Percentiles rank a stretch among this genome's conserved stretches.
These are phyloP conservation scores for Leptoteleia sp. DNA, from an alignment of 1,140 invertebrate genomes.

Conservation along the genomic window DNA sequence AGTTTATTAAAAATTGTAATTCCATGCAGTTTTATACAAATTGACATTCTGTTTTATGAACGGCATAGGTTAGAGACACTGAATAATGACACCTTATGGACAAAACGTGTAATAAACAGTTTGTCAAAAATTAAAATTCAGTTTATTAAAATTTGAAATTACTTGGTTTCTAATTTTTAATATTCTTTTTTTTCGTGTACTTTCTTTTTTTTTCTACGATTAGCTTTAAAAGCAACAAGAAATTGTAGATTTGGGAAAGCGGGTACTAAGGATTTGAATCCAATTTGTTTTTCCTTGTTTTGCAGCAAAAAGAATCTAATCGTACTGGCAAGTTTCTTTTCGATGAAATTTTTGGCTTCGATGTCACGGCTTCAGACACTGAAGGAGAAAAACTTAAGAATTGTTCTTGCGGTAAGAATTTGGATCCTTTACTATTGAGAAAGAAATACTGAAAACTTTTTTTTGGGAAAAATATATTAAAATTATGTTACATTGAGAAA, in stretches of 20 bases:
- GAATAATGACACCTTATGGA: too few species aligned
- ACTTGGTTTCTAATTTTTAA: too few species aligned
- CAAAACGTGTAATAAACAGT: too few species aligned
- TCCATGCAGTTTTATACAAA: too few species aligned
- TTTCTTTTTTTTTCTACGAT: slow-evolving; percentile 65
- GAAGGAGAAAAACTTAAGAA: slow-evolving; percentile 82
- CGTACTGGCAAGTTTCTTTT: slow-evolving; percentile 83
- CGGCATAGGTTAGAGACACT: too few species aligned
- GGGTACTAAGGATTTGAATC: slow-evolving; percentile 38
- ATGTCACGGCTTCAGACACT: slow-evolving; percentile 74
- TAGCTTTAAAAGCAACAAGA: slow-evolving; percentile 10
- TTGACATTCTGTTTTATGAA: too few species aligned
- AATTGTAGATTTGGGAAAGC: slow-evolving; percentile 62
- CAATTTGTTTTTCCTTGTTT: slow-evolving; percentile 34
- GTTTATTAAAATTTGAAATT: too few species aligned
- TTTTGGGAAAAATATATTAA: too few species aligned
- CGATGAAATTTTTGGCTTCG: slow-evolving; percentile 84
- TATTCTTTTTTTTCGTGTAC: too few species aligned
- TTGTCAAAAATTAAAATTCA: too few species aligned
- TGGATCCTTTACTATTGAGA: slow-evolving; percentile 1
- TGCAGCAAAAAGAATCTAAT: slow-evolving; percentile 72
- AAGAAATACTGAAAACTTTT: not conserved
- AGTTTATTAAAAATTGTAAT: too few species aligned
- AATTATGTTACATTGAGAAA: too few species aligned
- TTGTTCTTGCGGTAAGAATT: slow-evolving; percentile 84